phyloP scores from a whole-genome alignment of 2,888 invertebrate genomes.

The Drosophila quinaria region DNA sequence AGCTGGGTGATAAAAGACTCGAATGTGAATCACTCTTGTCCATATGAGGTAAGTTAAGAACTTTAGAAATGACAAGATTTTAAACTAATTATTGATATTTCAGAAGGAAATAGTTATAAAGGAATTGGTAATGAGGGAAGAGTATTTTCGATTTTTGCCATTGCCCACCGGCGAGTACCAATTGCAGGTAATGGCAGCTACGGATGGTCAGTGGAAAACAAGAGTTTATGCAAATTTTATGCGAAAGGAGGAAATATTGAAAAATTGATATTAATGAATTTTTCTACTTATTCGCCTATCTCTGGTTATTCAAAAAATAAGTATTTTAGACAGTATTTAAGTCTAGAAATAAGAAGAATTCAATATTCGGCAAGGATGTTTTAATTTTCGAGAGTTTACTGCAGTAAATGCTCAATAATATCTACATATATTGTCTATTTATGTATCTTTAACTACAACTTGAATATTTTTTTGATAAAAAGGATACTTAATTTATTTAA shows the following conservation, averaged over 20 bases:
- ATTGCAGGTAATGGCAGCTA: not conserved
- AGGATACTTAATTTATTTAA: no score
- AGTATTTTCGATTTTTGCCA: constrained; percentile 2
- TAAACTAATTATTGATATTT: not conserved
- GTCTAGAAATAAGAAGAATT: no score
- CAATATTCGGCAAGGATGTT: no score
- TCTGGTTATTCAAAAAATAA: no score
- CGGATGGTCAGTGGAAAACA: constrained; percentile 6
- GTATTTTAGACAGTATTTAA: no score
- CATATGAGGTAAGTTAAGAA: not conserved
- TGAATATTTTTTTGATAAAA: no score
- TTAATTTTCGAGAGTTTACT: no score
- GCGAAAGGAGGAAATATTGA: constrained; percentile 3
- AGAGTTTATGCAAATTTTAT: not conserved
- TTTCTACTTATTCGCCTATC: no score
- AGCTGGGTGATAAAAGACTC: not conserved
- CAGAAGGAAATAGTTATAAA: constrained; percentile 23
- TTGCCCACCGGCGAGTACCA: constrained; percentile 25
- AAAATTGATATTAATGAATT: not conserved
- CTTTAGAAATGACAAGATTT: not conserved
- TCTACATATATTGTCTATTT: no score
- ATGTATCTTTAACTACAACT: no score
- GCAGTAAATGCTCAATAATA: no score
- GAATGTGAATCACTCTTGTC: not conserved
- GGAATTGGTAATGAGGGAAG: constrained; percentile 9